Evolutionary conservation across 1,140 invertebrate species (phyloP), one percentile per base, ranked within the genome.

Genomic region (Steinernema feltiae): DNA sequence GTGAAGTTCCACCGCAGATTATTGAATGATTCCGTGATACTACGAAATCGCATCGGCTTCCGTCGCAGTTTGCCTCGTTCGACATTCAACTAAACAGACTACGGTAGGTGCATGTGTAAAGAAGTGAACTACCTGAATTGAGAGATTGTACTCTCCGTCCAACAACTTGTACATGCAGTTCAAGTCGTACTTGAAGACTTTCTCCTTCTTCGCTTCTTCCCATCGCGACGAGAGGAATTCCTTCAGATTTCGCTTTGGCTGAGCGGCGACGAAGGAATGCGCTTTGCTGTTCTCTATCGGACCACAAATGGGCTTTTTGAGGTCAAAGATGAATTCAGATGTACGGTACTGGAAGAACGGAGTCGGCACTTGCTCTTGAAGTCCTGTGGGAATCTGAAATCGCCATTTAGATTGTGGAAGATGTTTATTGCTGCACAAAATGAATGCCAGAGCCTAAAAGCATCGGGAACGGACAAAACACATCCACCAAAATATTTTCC

Each of bases 91-190:
- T 85, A 70, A 46, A 84, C 74, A 31, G 18, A 75, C 24, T 17
- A 63, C 12, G 12, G 12, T 21, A 78, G 31, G 1, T 32, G 27
- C 0, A 12, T 0, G 48, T 27, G 32, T 41, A 79, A 74, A 46
- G 69, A 29, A 27, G 17, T 27, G 27, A n/a, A n/a, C 18, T 35
- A 85, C 83, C 75, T 86, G 84, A 2, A 86, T 78, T 0, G 83
- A 86, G 12, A 85, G 46, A 48, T 85, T 76, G 74, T 80, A 85
- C 30, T 83, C 75, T 46, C 83, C 83, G 41, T 86, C 84, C 3
- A 85, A 72, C 69, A 77, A 78, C 69, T 84, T 84, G 73, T 84
- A 85, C 80, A 86, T 77, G 74, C 83, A 84, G 48, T 86, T 85
- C 15, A 86, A 75, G 32, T 75, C 69, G 71, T 85, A 85, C 63